phyloP scores from a whole-genome alignment of 64 coral and sea anemone species.

The Platygyra sinensis region DNA sequence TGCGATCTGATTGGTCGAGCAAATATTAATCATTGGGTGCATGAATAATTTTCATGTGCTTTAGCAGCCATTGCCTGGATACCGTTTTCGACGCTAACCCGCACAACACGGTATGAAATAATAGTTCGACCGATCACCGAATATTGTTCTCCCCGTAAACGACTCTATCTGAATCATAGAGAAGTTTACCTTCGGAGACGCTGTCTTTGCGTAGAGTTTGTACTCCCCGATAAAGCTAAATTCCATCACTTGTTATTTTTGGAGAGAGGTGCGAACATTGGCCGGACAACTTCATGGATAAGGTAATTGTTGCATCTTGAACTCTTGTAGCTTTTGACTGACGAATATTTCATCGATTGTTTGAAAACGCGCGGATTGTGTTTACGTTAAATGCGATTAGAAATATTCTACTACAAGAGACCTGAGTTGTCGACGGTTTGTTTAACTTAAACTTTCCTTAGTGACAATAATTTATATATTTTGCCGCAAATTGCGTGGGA shows the following conservation, averaged over 20 bases:
- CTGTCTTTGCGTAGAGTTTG: background rate
- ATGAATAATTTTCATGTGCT: background rate
- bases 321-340: background rate
- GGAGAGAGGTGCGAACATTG: background rate
- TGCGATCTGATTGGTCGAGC: constrained; percentile 26
- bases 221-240: background rate
- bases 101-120: background rate
- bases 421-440: background rate
- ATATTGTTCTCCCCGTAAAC: background rate
- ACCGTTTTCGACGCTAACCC: constrained; percentile 31
- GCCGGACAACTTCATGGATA: background rate
- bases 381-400: background rate
- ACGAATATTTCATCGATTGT: background rate
- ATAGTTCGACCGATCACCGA: background rate
- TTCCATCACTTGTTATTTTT: background rate
- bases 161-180: background rate
- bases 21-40: background rate
- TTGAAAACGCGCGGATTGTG: background rate
- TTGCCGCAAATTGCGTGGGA: constrained; percentile 5
- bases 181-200: background rate
- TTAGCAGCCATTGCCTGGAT: constrained; percentile 26
- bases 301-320: background rate
- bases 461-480: constrained; percentile 17
- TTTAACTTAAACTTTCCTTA: constrained; percentile 7
- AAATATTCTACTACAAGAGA: background rate